Conservation (phyloP, 2,113 vertebrate genomes). For the Oreochromis aureus region DNA sequence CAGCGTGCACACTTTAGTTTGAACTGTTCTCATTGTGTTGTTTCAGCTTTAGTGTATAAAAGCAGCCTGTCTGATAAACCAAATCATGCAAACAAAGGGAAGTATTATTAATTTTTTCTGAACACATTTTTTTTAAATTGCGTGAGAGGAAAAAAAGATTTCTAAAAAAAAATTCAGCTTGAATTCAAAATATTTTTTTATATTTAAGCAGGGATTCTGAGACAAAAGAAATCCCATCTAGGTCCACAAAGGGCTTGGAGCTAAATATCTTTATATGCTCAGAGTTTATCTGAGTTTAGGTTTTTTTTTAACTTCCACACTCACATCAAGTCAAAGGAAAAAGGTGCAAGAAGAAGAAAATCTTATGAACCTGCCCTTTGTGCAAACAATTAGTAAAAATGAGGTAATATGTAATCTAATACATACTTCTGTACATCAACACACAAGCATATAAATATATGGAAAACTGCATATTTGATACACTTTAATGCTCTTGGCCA, state of each 20-base stretch:
- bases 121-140: fast-evolving
- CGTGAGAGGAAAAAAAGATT: fast-evolving
- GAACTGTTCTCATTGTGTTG: neutral
- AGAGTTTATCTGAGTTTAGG: neutral
- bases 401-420: neutral
- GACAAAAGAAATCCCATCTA: fast-evolving
- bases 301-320: neutral
- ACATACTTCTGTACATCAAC: neutral
- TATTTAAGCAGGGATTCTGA: neutral
- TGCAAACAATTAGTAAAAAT: neutral
- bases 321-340: fast-evolving
- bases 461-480: neutral
- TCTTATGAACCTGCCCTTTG: neutral
- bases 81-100: neutral
- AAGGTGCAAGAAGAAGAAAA: neutral
- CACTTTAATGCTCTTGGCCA: neutral
- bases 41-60: neutral
- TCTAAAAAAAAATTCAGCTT: neutral
- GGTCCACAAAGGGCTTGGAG: neutral
- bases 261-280: neutral
- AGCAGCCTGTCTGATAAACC: neutral
- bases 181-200: neutral
- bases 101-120: neutral
- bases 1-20: neutral
- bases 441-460: neutral